phyloP scores from a whole-genome alignment of 2,888 invertebrate genomes.

The Cantharis flavilabris region DNA sequence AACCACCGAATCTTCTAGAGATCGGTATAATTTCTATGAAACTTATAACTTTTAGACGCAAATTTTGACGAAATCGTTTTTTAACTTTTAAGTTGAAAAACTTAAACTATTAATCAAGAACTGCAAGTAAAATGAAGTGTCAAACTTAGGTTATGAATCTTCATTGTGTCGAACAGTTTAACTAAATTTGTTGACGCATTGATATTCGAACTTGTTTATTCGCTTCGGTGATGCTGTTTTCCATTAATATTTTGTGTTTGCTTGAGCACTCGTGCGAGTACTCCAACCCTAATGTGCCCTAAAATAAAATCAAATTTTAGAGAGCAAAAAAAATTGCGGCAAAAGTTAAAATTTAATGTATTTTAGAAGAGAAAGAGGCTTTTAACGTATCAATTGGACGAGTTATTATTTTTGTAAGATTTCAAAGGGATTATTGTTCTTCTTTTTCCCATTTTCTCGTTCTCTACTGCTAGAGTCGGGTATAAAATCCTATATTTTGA shows the following conservation, averaged over 20 bases:
- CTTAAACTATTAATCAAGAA: neutral
- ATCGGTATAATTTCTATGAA: neutral
- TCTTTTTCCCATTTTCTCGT: neutral
- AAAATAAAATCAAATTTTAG: neutral
- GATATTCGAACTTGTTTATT: neutral
- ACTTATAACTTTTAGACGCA: neutral
- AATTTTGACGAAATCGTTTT: neutral
- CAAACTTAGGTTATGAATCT: neutral
- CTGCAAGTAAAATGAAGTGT: neutral
- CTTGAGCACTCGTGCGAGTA: neutral
- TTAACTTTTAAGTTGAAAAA: neutral
- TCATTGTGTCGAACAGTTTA: neutral
- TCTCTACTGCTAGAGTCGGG: neutral
- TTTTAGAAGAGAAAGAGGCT: neutral
- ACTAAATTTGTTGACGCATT: neutral
- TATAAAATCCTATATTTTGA: neutral
- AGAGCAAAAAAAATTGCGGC: neutral
- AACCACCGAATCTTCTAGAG: no score
- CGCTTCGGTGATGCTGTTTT: neutral
- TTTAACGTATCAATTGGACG: neutral
- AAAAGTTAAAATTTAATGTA: neutral
- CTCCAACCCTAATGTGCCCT: neutral
- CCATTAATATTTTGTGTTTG: neutral
- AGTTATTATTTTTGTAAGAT: neutral
- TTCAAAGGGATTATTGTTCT: neutral